Percentiles rank a stretch among this genome's conserved stretches.
Conservation (phyloP, 2,888 invertebrate species). For the Leuctra nigra region DNA sequence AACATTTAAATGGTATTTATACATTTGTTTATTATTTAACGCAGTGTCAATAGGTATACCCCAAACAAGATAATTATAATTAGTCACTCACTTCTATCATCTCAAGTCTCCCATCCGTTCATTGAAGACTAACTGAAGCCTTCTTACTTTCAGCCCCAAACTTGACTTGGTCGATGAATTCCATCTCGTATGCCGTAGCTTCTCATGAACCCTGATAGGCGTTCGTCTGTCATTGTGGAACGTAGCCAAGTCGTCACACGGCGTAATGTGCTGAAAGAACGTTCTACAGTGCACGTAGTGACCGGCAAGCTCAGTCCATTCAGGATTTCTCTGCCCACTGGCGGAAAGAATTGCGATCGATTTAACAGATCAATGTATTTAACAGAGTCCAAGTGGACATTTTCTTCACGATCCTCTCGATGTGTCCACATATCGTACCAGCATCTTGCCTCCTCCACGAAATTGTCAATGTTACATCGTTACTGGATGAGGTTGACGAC, state of each 20-base stretch:
- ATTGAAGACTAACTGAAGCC: too few relatives aligned
- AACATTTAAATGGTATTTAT: too few relatives aligned
- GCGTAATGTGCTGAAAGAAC: slow-evolving; percentile 29
- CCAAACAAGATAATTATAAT: too few relatives aligned
- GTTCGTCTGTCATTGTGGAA: slow-evolving; percentile 27
- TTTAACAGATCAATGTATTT: neutral
- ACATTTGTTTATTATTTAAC: too few relatives aligned
- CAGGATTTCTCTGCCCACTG: slow-evolving; percentile 10
- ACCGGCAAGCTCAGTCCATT: slow-evolving; percentile 21
- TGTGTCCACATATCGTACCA: slow-evolving; percentile 6
- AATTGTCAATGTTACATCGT: neutral
- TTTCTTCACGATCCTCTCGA: neutral
- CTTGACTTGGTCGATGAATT: too few relatives aligned
- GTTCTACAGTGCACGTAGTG: slow-evolving; percentile 27
- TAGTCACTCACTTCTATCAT: too few relatives aligned
- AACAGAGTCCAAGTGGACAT: neutral
- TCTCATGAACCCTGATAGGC: too few relatives aligned
- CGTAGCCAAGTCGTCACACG: slow-evolving; percentile 31
- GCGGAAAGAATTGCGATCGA: neutral
- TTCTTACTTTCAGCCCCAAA: too few relatives aligned
- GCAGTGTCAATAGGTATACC: too few relatives aligned
- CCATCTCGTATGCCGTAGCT: too few relatives aligned
- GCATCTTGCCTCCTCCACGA: neutral
- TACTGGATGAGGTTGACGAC: neutral
- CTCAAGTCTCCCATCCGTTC: too few relatives aligned